Evolutionary conservation across 2,113 vertebrate species (phyloP).

Genomic region (Bolborhynchus lineola): DNA sequence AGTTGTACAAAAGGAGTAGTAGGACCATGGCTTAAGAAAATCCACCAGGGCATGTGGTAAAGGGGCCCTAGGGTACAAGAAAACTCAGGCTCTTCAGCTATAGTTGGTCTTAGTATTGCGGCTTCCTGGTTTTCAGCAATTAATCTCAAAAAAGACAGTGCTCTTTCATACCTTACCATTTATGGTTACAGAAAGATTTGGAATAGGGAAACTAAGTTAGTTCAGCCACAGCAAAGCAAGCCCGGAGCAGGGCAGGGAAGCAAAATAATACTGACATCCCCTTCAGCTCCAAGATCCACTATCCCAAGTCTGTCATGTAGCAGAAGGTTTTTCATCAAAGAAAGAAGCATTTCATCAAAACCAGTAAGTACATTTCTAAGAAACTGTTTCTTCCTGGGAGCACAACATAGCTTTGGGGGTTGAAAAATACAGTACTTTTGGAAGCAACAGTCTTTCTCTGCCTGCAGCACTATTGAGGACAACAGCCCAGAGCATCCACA

Average conservation of each 20-base stretch:
- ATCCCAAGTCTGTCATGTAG: not conserved
- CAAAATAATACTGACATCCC: not conserved
- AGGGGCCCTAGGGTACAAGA: not conserved
- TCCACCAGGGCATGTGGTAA: not conserved
- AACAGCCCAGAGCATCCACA: not conserved
- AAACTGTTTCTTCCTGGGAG: not conserved
- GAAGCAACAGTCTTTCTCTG: not conserved
- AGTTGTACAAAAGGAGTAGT: not conserved
- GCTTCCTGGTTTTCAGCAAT: conserved; percentile 49
- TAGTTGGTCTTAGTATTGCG: not conserved
- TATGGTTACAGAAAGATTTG: conserved; percentile 72
- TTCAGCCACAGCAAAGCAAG: conserved; percentile 32
- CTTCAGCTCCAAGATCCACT: not conserved
- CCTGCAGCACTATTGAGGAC: not conserved
- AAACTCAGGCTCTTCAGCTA: not conserved
- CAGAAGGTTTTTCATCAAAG: not conserved
- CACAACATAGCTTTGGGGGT: not conserved
- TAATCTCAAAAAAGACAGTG: conserved; percentile 37
- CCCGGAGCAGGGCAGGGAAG: not conserved
- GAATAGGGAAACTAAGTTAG: conserved; percentile 16
- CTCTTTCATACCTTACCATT: conserved; percentile 77
- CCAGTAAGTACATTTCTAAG: conserved; percentile 46
- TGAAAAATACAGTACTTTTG: not conserved
- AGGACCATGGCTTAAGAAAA: not conserved
- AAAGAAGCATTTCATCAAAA: not conserved